These are phyloP conservation scores for Leptinotarsa lineolata DNA, from an alignment of 1,140 invertebrate genomes.

Conservation along the genomic window DNA sequence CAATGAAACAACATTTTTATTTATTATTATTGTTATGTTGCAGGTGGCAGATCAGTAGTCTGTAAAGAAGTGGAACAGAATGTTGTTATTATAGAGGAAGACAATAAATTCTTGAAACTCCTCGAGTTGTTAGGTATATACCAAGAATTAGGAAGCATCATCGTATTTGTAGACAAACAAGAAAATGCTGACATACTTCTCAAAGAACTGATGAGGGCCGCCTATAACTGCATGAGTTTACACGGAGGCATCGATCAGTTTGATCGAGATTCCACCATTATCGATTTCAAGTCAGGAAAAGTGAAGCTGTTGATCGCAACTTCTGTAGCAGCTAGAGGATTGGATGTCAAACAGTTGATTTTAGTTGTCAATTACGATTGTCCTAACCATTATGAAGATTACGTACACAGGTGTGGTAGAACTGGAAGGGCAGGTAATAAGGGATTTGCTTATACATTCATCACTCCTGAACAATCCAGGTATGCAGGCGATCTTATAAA, in stretches of 20 bases:
- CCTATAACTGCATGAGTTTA: conserved; percentile 93
- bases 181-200: conserved; percentile 94
- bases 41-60: conserved; percentile 86
- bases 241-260: conserved; percentile 99
- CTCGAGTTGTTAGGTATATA: conserved; percentile 94
- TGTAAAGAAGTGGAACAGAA: conserved; percentile 98
- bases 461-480: conserved; percentile 86
- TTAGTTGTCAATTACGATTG: conserved; percentile 99
- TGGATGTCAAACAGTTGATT: conserved; percentile 98
- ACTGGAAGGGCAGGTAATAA: conserved; percentile 96
- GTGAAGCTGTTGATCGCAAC: conserved; percentile 87
- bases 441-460: conserved; percentile 95
- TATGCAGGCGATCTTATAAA: conserved; percentile 93
- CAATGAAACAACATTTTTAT: too few relatives aligned
- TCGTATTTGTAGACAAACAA: conserved; percentile 99
- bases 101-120: conserved; percentile 97
- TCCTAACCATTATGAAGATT: conserved; percentile 99
- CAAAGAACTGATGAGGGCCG: conserved; percentile 95
- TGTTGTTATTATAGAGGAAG: conserved; percentile 92
- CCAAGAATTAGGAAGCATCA: conserved; percentile 89
- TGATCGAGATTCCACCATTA: conserved; percentile 96
- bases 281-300: conserved; percentile 96
- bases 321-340: conserved; percentile 93
- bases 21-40: neutral
- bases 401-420: conserved; percentile 96